Percentiles rank a stretch among this genome's conserved stretches.
Conservation (phyloP, 2,797 vertebrate genomes). For the Pristis pectinata region DNA sequence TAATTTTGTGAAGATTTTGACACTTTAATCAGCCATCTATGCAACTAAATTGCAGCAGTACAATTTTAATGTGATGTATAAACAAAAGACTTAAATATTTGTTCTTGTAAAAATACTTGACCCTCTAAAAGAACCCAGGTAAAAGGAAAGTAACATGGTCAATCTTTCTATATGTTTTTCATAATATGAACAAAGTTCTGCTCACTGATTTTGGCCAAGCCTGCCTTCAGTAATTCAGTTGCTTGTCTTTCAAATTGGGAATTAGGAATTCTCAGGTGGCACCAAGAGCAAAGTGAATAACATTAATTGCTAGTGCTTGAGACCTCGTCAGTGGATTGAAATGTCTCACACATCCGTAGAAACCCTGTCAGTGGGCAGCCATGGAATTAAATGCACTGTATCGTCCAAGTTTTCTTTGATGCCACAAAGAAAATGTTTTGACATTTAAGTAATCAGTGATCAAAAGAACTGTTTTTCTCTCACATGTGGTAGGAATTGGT, state of each 20-base stretch:
- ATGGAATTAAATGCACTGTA: background rate
- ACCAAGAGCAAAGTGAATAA: background rate
- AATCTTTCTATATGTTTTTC: background rate
- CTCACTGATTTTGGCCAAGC: background rate
- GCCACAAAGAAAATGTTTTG: background rate
- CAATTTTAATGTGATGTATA: background rate
- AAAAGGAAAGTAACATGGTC: background rate
- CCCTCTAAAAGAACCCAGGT: background rate
- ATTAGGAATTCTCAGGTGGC: background rate
- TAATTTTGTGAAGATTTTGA: background rate
- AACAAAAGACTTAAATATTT: background rate
- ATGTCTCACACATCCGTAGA: background rate
- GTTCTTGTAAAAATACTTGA: background rate
- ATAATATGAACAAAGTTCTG: background rate
- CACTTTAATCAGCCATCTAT: background rate
- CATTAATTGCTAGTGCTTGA: background rate
- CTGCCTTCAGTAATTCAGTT: background rate
- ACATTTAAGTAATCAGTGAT: background rate
- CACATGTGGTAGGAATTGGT: background rate
- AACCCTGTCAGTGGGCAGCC: background rate
- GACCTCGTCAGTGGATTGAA: background rate
- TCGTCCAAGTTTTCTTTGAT: background rate
- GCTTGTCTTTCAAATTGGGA: background rate
- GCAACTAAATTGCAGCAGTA: background rate
- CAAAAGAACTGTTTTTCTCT: background rate